Conservation (phyloP, 2,888 invertebrate species). For the Lepidocyrtinus sp. region DNA sequence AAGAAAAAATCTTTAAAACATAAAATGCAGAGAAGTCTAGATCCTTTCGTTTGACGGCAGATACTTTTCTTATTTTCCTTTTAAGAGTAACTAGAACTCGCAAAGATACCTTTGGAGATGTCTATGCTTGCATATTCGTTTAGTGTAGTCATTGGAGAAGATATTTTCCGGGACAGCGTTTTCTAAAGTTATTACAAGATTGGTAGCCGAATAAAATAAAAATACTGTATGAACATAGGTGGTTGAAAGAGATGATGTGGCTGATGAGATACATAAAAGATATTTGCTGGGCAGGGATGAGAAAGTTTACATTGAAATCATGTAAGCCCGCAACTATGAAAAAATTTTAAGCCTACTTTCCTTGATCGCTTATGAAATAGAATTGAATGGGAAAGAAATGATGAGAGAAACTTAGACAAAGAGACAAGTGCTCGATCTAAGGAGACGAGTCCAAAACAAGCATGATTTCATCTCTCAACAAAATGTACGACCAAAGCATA, state of each 20-base stretch:
- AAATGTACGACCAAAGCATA: too few species aligned
- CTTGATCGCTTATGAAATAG: constrained; percentile 37
- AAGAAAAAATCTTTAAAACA: constrained; percentile 2
- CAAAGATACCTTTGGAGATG: neutral
- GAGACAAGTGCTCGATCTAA: neutral
- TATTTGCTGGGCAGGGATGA: constrained; percentile 35
- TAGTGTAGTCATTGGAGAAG: neutral
- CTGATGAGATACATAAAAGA: constrained; percentile 4
- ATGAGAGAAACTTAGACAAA: neutral
- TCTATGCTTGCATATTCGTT: neutral
- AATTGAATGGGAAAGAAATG: constrained; percentile 24
- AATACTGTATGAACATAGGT: neutral
- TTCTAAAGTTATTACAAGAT: neutral
- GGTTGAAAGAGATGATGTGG: constrained; percentile 13
- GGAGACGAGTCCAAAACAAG: constrained; percentile 10
- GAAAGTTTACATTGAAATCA: constrained; percentile 34
- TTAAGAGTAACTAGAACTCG: neutral
- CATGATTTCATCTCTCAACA: constrained; percentile 11
- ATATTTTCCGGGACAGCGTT: neutral
- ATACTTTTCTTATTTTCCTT: neutral
- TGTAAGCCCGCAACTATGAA: constrained; percentile 17
- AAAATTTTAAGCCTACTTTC: constrained; percentile 25
- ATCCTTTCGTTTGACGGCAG: constrained; percentile 7
- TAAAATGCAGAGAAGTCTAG: neutral
- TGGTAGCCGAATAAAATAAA: neutral